Base-by-base conservation (phyloP, 2,888 invertebrate species). In the Drosophila ustulata region DNA sequence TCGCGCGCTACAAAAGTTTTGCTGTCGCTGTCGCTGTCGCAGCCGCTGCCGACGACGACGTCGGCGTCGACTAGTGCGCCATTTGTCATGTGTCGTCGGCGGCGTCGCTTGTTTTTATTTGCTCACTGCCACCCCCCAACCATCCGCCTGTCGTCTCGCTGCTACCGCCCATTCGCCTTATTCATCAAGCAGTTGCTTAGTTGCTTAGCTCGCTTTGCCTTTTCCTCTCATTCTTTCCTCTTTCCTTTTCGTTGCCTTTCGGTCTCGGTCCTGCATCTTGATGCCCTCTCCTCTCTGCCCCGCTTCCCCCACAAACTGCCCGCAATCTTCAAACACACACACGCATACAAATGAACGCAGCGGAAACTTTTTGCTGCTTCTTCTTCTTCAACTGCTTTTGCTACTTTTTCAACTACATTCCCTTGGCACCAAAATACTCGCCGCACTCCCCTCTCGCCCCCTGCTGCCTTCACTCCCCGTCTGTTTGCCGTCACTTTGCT, bases 71-170 rank as follows among this genome's bases (percentile, higher is more conserved):
- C 71, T 75, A 67, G 71, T 75, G 86, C 83, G 83, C 83, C 83
- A 83, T 83, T 83, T 83, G 88, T 83, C 83, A 83, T 83, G 80
- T 88, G 83, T 80, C 86, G 66, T 49, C 61, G 59, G 49, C 63
- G n/a, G 34, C 72, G 59, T 71, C 65, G 69, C 62, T 62, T 55
- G 66, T 75, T 72, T 69, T 76, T 82, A 77, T 73, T 78, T 76
- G 75, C 78, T 62, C 75, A 56, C 57, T 70, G 53, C 59, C 57
- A 53, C 56, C 55, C 53, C 50, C 53, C 66, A 39, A 61, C 64
- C 68, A 39, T 49, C 50, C 46, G 41, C 25, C 66, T 25, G 13
- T 37, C 9, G 41, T 43, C 37, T 37, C 45, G 45, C 62, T 56
- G 57, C 57, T 46, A 39, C 58, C 69, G 47, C 45, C 58, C 55